Base-by-base conservation (phyloP, 2,797 vertebrate genomes). In the Myotis pilosus region DNA sequence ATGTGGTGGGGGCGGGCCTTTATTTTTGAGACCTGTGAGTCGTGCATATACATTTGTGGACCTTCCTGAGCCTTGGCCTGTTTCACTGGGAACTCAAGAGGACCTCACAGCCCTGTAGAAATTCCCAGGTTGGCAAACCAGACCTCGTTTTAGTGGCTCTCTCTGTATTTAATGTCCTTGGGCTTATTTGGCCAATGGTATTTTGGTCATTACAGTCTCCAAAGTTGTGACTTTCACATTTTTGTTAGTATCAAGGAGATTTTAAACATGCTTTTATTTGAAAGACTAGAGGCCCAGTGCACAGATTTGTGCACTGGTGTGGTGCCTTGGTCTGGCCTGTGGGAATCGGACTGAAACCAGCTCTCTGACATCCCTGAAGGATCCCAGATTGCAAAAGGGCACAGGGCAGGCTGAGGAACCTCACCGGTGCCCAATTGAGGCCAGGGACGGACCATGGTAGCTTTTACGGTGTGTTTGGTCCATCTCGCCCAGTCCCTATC, bases 221-320 rank as follows among this genome's bases (percentile, higher is more conserved):
- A 8, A 41, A 62, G 10, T 4, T 75, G 51, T 92, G 69, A 4
- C n/a, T 66, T 33, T 78, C 49, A 89, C 17, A 28, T 44, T 85
- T 94, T 95, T 53, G 23, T 51, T 69, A 91, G 33, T 57, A 79
- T 78, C n/a, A 78, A 53, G n/a, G 49, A 36, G 49, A 78, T 87
- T 89, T 89, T 84, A 47, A 93, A 36, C 49, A 49, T 5, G 38
- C 36, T 89, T 69, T n/a, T 44, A 69, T 49, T 91, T 87, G 66
- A 83, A 19, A 38, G 12, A 19, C 23, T 23, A 47, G 47, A 47
- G 47, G 47, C 47, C 12, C 13, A 47, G 47, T 47, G 47, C 47
- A 47, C 13, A 13, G 47, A 47, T 47, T 47, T 47, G 47, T 47
- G 47, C 47, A 47, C 47, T 12, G 3, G 47, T 47, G 1, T 47